Percentiles rank a stretch among this genome's conserved stretches.
These are phyloP conservation scores for Polydrusus tereticollis DNA, from an alignment of 2,888 invertebrate genomes.

Conservation along the genomic window DNA sequence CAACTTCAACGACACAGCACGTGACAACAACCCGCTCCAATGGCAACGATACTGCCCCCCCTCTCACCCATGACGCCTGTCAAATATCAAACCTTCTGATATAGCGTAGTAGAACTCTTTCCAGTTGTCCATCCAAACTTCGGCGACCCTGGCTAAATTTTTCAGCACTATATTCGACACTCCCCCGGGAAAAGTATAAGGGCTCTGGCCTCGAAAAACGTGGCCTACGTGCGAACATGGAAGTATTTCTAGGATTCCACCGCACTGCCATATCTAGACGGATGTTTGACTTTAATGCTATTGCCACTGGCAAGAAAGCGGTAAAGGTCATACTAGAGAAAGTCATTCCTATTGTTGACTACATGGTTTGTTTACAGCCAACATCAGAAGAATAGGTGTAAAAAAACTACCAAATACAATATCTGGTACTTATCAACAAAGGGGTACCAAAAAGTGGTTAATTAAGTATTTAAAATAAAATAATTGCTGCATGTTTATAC, in stretches of 20 bases:
- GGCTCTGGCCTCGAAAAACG: slow-evolving; percentile 97
- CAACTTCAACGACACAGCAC: neutral
- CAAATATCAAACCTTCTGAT: slow-evolving; percentile 87
- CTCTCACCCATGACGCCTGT: too few relatives aligned
- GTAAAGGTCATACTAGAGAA: too few relatives aligned
- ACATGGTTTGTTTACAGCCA: too few relatives aligned
- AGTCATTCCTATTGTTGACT: too few relatives aligned
- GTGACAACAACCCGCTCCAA: neutral
- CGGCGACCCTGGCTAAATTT: slow-evolving; percentile 98
- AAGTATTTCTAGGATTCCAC: slow-evolving; percentile 93
- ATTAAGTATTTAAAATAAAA: too few relatives aligned
- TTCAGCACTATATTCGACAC: slow-evolving; percentile 96
- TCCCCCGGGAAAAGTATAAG: slow-evolving; percentile 99
- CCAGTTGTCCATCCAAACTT: slow-evolving; percentile 99
- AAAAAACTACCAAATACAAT: too few relatives aligned
- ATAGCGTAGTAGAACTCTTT: slow-evolving; percentile 99
- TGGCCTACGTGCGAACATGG: slow-evolving; percentile 97
- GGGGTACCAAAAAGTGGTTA: too few relatives aligned
- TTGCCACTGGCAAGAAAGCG: too few relatives aligned
- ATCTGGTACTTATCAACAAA: too few relatives aligned
- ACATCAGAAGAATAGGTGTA: too few relatives aligned
- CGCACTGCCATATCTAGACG: slow-evolving; percentile 94
- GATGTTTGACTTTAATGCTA: too few relatives aligned
- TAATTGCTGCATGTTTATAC: too few relatives aligned
- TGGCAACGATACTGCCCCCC: neutral